Percentiles rank a stretch among this genome's conserved stretches.
phyloP scores from a whole-genome alignment of 2,797 vertebrate genomes.

The Pygocentrus nattereri region DNA sequence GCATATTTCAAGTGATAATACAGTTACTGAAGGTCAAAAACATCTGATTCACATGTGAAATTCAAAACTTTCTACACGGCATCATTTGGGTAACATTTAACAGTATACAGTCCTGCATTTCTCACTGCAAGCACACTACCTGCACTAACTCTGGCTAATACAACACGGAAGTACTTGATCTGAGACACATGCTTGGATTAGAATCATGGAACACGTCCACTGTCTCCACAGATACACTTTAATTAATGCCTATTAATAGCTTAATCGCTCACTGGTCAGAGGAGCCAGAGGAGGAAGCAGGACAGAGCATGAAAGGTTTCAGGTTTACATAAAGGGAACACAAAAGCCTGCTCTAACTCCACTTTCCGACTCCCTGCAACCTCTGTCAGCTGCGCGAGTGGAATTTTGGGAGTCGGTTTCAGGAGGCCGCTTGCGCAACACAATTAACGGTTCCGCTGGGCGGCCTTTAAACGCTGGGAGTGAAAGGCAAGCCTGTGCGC shows the following conservation, averaged over 20 bases:
- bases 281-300: constrained; percentile 4
- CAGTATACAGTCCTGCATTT: background rate
- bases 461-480: background rate
- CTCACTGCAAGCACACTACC: background rate
- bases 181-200: constrained; percentile 12
- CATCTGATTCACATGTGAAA: background rate
- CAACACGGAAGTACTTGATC: background rate
- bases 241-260: constrained; percentile 5
- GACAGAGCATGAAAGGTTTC: constrained; percentile 23
- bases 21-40: too few relatives aligned
- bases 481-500: constrained; percentile 21
- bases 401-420: constrained; percentile 46
- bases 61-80: background rate
- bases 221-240: background rate
- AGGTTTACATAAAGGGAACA: constrained; percentile 40
- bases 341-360: constrained; percentile 22
- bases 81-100: background rate
- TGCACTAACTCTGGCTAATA: background rate
- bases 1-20: background rate
- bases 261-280: background rate
- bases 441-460: constrained; percentile 43
- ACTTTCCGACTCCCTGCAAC: constrained; percentile 30
- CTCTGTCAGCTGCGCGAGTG: constrained; percentile 16
- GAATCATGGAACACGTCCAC: constrained; percentile 18
- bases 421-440: constrained; percentile 46